phyloP scores from a whole-genome alignment of 2,888 invertebrate species.

The Yponomeuta sedellus region DNA sequence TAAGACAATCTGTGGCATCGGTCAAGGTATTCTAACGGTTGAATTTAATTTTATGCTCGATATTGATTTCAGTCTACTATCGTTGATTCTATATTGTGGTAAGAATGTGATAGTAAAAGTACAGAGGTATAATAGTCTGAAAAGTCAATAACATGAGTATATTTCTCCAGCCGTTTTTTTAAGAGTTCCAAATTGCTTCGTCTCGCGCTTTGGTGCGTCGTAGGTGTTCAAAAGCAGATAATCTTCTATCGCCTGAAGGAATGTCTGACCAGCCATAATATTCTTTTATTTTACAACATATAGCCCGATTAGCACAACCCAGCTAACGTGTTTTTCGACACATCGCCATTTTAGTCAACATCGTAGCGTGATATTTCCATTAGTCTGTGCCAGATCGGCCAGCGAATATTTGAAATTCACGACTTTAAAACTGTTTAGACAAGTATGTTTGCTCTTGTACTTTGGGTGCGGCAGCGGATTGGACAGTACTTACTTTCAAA shows the following conservation, averaged over 20 bases:
- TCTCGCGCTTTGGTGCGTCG: too few species aligned
- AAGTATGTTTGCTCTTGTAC: not conserved
- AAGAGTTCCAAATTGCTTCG: too few species aligned
- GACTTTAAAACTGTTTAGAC: not conserved
- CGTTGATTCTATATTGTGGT: not conserved
- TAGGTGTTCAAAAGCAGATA: not conserved
- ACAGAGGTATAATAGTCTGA: too few species aligned
- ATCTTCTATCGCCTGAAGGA: not conserved
- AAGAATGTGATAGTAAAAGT: too few species aligned
- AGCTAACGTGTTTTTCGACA: slow-evolving; percentile 14
- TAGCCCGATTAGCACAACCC: slow-evolving; percentile 4
- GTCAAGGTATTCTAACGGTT: not conserved
- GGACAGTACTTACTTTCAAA: too few species aligned
- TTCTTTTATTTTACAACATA: not conserved
- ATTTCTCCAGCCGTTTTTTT: not conserved
- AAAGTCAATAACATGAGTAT: too few species aligned
- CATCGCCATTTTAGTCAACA: slow-evolving; percentile 7
- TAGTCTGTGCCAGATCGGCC: not conserved
- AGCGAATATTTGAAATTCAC: slow-evolving; percentile 14
- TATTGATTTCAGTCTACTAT: not conserved
- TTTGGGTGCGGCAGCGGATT: too few species aligned
- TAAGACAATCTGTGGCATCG: not conserved
- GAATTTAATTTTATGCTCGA: not conserved
- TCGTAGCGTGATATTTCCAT: slow-evolving; percentile 12
- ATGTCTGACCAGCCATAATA: not conserved